Evolutionary conservation across 2,797 vertebrate genomes (phyloP).

Genomic region (Hoplostethus mediterraneus): DNA sequence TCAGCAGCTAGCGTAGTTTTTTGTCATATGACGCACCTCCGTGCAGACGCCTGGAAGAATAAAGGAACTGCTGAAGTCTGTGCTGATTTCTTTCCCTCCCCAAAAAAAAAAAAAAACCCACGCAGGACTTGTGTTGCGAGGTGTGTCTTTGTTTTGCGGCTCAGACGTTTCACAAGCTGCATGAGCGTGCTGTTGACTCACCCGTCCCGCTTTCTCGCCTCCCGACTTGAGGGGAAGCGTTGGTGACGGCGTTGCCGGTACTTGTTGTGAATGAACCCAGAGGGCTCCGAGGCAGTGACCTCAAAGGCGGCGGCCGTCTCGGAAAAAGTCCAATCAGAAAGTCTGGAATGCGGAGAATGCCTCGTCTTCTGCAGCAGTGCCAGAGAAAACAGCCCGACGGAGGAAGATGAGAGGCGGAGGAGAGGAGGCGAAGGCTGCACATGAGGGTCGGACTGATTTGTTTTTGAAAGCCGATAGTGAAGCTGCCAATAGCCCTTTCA

Average conservation of each 20-base stretch:
- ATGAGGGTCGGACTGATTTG: neutral
- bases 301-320: slow-evolving; percentile 29
- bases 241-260: slow-evolving; percentile 13
- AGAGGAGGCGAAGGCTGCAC: neutral
- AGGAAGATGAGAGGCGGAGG: slow-evolving; percentile 21
- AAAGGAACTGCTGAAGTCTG: slow-evolving; percentile 46
- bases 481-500: neutral
- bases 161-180: slow-evolving; percentile 23
- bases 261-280: slow-evolving; percentile 31
- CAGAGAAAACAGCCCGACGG: slow-evolving; percentile 26
- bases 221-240: slow-evolving; percentile 8
- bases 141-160: slow-evolving; percentile 7
- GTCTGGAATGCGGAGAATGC: slow-evolving; percentile 62
- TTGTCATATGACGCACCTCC: slow-evolving; percentile 36
- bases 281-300: slow-evolving; percentile 37
- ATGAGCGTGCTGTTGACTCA: slow-evolving; percentile 40
- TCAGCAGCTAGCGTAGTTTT: slow-evolving; percentile 51
- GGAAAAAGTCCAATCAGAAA: slow-evolving; percentile 19
- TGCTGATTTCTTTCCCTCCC: slow-evolving; percentile 36
- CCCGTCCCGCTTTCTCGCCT: slow-evolving; percentile 26
- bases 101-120: slow-evolving; percentile 20
- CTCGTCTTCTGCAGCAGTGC: slow-evolving; percentile 42
- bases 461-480: neutral
- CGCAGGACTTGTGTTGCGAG: slow-evolving; percentile 3
- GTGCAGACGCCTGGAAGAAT: slow-evolving; percentile 46